Percentiles rank a stretch among this genome's conserved stretches.
Evolutionary conservation across 2,113 vertebrate species (phyloP).

Genomic region (Eidolon helvum): DNA sequence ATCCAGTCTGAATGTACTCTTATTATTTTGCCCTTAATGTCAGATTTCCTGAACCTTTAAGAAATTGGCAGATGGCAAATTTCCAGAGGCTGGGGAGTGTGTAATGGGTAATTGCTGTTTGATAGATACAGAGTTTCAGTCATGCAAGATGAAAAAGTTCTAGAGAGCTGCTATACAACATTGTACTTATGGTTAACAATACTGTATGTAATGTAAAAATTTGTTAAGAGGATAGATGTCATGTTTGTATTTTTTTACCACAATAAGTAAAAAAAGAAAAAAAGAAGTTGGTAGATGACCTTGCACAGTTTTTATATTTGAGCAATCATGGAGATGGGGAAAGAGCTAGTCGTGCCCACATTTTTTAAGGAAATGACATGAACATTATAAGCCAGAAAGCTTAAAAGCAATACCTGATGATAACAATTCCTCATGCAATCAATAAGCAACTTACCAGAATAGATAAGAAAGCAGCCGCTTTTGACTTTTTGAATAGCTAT

Average conservation of each 20-base stretch:
- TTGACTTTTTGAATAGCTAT: slow-evolving; percentile 15
- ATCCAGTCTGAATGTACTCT: background rate
- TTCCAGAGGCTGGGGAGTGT: background rate
- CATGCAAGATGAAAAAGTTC: background rate
- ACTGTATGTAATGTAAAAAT: background rate
- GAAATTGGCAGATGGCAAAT: background rate
- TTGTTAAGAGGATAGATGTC: background rate
- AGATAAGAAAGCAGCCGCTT: background rate
- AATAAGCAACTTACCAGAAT: background rate
- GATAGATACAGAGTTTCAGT: background rate
- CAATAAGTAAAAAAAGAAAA: background rate
- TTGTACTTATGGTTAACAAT: background rate
- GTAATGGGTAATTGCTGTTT: background rate
- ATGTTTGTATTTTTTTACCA: background rate
- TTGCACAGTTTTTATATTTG: background rate
- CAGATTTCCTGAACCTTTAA: background rate
- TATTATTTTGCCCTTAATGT: background rate
- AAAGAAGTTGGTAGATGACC: background rate
- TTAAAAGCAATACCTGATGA: background rate
- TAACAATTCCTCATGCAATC: background rate
- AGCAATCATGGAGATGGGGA: background rate
- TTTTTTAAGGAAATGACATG: slow-evolving; percentile 1
- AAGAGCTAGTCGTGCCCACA: background rate
- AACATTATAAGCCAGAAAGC: background rate
- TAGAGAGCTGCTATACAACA: background rate